Base-by-base conservation (phyloP, 1,140 invertebrate genomes). In the Drosophila santomea region DNA sequence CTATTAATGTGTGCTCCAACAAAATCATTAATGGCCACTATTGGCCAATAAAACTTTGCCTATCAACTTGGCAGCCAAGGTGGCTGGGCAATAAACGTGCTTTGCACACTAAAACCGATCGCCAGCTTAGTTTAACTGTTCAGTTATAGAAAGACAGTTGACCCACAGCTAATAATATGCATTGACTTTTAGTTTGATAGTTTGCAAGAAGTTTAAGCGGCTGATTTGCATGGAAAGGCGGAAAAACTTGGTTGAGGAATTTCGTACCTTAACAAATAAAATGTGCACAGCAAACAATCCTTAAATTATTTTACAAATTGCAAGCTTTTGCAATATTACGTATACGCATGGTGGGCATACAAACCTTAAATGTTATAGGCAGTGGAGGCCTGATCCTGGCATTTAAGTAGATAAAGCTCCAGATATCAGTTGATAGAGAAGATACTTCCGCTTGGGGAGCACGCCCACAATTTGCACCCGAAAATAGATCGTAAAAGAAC, bases 21-120 rank as follows among this genome's bases (percentile, higher is more conserved):
- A 67, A 76, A 59, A 59, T 69, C 64, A 78, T 88, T 76, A 76
- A 74, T 56, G 63, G 17, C 54, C 25, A 15, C 68, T 64, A 85
- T 77, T 66, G 67, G 63, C 66, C 74, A 79, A 82, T 76, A 75
- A 88, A 83, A 86, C 71, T 77, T 75, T 51, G 51, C 69, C 78
- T 72, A 76, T 82, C 39, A 63, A 63, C 56, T 68, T 76, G 8
- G 12, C 62, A 55, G 54, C 44, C 35, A 68, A 75, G 67, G 20
- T 50, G 48, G 60, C 38, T 51, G 51, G 54, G 63, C n/a, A 20
- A 75, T 57, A 64, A 73, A 75, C 73, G 73, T 75, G 83, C 39
- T 5, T 17, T 36, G 84, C 79, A 86, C 55, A 50, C 51, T 44
- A 48, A 79, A 83, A 52, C 32, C 44, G 64, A 71, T 71, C 51